phyloP scores from a whole-genome alignment of 2,797 vertebrate genomes.

The Cichlasoma orientale region DNA sequence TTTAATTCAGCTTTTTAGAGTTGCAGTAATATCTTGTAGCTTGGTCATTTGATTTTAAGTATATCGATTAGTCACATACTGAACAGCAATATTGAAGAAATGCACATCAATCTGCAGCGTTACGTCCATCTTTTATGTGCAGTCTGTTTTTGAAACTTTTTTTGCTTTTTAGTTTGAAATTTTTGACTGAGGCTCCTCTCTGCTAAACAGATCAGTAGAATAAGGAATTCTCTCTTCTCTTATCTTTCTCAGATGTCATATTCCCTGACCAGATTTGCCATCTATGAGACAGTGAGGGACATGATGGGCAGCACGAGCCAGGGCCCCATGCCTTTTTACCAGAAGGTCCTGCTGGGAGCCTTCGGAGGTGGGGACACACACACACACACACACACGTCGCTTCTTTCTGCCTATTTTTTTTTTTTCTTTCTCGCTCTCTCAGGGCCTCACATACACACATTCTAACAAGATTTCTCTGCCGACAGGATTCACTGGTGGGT shows the following conservation, averaged over 20 bases:
- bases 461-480: slow-evolving; percentile 15
- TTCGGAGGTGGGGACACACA: slow-evolving; percentile 82
- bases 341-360: slow-evolving; percentile 92
- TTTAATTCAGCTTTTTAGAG: too few species aligned
- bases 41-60: too few species aligned
- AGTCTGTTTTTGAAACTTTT: too few species aligned
- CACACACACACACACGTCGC: background rate
- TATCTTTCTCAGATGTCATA: slow-evolving; percentile 90
- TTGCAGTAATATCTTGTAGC: too few species aligned
- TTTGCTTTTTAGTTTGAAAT: too few species aligned
- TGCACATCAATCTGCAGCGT: too few species aligned
- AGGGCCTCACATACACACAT: background rate
- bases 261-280: slow-evolving; percentile 94
- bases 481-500: slow-evolving; percentile 89
- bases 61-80: too few species aligned
- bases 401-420: too few species aligned
- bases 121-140: too few species aligned
- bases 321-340: slow-evolving; percentile 92
- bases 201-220: background rate
- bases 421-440: background rate
- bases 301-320: slow-evolving; percentile 75
- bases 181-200: too few species aligned
- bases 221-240: background rate
- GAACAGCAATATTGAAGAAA: too few species aligned
- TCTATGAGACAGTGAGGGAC: slow-evolving; percentile 92